These are phyloP conservation scores for Chloropsis hardwickii DNA, from an alignment of 2,113 vertebrate genomes.

Conservation along the genomic window DNA sequence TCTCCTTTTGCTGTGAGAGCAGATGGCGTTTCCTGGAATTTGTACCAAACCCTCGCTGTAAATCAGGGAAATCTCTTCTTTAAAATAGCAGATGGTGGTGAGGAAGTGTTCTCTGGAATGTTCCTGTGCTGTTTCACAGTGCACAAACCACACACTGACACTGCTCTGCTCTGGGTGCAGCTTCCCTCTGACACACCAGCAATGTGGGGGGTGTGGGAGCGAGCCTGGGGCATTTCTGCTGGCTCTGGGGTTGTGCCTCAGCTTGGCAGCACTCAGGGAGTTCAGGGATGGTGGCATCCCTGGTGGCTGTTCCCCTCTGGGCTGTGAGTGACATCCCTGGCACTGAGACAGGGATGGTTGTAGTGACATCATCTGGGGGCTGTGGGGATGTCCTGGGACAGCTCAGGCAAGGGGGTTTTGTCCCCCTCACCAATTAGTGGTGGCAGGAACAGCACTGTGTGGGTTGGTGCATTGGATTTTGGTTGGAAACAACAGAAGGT, in stretches of 20 bases:
- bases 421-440: not conserved
- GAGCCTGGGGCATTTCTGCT: not conserved
- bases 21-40: not conserved
- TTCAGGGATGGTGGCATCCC: not conserved
- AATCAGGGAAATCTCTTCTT: not conserved
- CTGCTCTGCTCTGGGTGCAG: not conserved
- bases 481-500: not conserved
- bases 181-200: fast-evolving
- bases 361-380: fast-evolving
- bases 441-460: not conserved
- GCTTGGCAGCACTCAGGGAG: not conserved
- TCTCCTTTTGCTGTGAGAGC: not conserved
- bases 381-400: not conserved
- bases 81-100: not conserved
- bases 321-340: fast-evolving
- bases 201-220: fast-evolving
- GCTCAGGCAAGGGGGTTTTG: not conserved
- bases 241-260: not conserved
- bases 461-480: not conserved
- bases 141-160: fast-evolving
- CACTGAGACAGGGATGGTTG: fast-evolving
- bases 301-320: fast-evolving
- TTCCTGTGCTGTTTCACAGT: not conserved
- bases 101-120: not conserved
- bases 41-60: not conserved